Percentiles rank a stretch among this genome's conserved stretches.
Evolutionary conservation across 2,888 invertebrate genomes (phyloP).

Genomic region (Dusona sp.): DNA sequence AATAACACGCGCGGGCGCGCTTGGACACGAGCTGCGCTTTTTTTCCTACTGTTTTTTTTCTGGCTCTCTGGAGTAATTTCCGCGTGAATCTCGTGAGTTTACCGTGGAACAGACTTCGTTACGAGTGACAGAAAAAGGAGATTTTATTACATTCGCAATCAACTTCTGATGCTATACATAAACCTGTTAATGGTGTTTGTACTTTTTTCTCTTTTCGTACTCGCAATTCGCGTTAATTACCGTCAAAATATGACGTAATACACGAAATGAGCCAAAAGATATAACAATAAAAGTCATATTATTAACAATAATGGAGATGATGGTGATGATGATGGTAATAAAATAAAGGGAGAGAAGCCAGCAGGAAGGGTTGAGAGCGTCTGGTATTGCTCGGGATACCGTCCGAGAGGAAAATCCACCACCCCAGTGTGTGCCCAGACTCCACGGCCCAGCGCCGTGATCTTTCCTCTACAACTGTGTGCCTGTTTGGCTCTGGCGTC

Average conservation of each 20-base stretch:
- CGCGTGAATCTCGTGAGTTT: constrained; percentile 27
- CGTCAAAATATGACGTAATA: background rate
- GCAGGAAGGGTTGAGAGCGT: background rate
- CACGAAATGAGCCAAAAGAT: background rate
- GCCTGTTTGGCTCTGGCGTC: constrained; percentile 8
- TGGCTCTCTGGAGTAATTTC: constrained; percentile 9
- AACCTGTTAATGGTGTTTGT: background rate
- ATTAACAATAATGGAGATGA: background rate
- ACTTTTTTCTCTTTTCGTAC: background rate
- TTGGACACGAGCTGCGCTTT: background rate
- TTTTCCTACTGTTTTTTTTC: constrained; percentile 3
- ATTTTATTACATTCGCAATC: constrained; percentile 7
- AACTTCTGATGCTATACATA: background rate
- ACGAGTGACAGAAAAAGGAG: constrained; percentile 23
- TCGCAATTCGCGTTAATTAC: background rate
- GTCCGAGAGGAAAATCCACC: constrained; percentile 6
- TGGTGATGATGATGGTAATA: background rate
- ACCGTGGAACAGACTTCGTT: constrained; percentile 15
- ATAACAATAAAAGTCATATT: background rate
- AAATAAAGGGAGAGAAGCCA: background rate
- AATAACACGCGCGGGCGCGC: constrained; percentile 21
- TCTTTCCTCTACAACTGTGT: constrained; percentile 17
- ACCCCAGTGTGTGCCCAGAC: constrained; percentile 13
- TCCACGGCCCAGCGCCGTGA: constrained; percentile 2
- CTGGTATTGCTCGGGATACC: background rate